Percentiles rank a stretch among this genome's conserved stretches.
Conservation (phyloP, 2,113 vertebrate genomes). For the Nesospiza acunhae region DNA sequence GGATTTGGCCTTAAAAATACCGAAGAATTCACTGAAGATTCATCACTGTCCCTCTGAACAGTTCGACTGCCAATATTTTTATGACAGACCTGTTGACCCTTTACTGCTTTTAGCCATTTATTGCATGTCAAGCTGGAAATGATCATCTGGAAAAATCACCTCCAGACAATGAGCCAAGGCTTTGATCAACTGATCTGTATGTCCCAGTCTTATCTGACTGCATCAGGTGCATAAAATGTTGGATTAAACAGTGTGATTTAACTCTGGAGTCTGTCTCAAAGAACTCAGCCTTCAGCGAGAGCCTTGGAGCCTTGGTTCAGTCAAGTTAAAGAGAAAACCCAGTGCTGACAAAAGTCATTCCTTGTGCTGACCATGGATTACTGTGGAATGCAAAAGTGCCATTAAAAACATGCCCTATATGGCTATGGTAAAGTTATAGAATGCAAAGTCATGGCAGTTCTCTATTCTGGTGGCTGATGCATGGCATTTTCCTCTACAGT, state of each 20-base stretch:
- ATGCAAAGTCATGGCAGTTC: background rate
- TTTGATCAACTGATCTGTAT: background rate
- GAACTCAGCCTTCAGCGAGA: fast-evolving
- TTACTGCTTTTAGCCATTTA: background rate
- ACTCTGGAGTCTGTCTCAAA: background rate
- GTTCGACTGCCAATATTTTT: background rate
- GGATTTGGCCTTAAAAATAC: background rate
- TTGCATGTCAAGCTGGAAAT: background rate
- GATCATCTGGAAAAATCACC: background rate
- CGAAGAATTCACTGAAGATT: background rate
- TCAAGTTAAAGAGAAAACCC: background rate
- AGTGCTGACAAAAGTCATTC: background rate
- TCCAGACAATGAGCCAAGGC: background rate
- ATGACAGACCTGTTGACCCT: background rate
- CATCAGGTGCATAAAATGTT: background rate
- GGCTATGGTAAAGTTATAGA: background rate
- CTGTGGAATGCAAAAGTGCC: background rate
- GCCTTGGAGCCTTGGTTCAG: background rate
- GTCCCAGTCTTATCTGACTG: background rate
- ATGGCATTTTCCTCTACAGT: background rate
- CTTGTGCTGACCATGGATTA: background rate
- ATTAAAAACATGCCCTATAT: background rate
- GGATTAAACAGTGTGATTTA: background rate
- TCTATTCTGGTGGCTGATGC: background rate
- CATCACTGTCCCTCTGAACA: background rate